phyloP scores from a whole-genome alignment of 2,888 invertebrate genomes.

The Calameuta filiformis region DNA sequence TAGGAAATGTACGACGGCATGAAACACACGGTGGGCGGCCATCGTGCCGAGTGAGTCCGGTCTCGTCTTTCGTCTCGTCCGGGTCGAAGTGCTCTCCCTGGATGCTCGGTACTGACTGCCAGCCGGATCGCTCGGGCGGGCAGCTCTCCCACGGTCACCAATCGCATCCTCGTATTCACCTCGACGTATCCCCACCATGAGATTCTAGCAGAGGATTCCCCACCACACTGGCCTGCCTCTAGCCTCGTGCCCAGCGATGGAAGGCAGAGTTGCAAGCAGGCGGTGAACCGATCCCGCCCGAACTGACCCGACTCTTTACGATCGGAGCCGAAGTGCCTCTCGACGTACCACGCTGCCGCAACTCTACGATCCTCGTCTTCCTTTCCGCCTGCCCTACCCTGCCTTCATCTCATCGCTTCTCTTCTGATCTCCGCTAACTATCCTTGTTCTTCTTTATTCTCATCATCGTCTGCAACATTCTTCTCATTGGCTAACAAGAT shows the following conservation, averaged over 20 bases:
- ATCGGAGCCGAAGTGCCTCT: constrained; percentile 14
- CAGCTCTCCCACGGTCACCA: constrained; percentile 64
- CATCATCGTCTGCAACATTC: neutral
- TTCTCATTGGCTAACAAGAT: neutral
- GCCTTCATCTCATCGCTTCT: neutral
- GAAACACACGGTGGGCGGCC: constrained; percentile 52
- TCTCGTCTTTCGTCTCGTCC: constrained; percentile 19
- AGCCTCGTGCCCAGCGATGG: constrained; percentile 56
- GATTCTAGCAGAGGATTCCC: constrained; percentile 21
- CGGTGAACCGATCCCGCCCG: constrained; percentile 42
- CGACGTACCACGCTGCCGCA: neutral
- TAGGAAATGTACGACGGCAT: constrained; percentile 38
- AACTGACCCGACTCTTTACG: constrained; percentile 30
- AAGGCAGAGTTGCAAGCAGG: constrained; percentile 44
- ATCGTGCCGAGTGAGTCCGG: constrained; percentile 42
- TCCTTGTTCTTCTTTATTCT: neutral
- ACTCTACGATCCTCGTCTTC: neutral
- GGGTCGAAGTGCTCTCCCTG: constrained; percentile 52
- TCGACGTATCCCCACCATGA: constrained; percentile 49
- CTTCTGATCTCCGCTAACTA: neutral
- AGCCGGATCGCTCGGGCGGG: constrained; percentile 61
- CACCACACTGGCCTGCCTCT: constrained; percentile 42
- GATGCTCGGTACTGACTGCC: constrained; percentile 62
- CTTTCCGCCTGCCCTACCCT: neutral
- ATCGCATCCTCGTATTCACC: constrained; percentile 57